Base-by-base conservation (phyloP, 2,888 invertebrate species). In the Monoplex corrugatus region DNA sequence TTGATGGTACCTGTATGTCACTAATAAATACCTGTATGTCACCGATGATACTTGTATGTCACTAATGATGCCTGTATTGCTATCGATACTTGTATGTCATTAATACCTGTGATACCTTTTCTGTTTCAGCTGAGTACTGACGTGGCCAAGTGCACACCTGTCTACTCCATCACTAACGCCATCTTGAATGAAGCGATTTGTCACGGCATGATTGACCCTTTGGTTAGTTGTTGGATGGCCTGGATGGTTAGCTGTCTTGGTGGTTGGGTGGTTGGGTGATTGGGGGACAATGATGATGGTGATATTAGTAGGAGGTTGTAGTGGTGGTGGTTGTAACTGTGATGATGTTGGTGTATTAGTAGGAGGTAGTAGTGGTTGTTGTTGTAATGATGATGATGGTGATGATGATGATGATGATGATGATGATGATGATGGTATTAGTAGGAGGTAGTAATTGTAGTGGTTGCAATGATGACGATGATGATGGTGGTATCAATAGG, bases 81-180 rank as follows among this genome's bases (percentile, higher is more conserved):
- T n/a, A n/a, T n/a, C n/a, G n/a, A n/a, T n/a, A n/a, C n/a, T n/a
- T n/a, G n/a, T n/a, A n/a, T n/a, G n/a, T n/a, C n/a, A n/a, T n/a
- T n/a, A n/a, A n/a, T n/a, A n/a, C n/a, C n/a, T n/a, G n/a, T n/a
- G n/a, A n/a, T n/a, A n/a, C n/a, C n/a, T n/a, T n/a, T n/a, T 86
- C 13, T 44, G 38, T 89, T 89, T 8, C 88, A 93, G 93, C 87
- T 93, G 43, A 38, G 87, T 40, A 87, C 90, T 50, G 90, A 92
- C 16, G 85, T 93, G 57, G 93, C 91, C 2, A 90, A 91, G 16
- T 93, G 93, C 89, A 89, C 91, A 8, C 94, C 94, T 0, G 78
- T 94, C 10, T 93, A 92, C 91, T 94, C 93, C 86, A 90, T 94
- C 32, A 94, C 91, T 78, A 89, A 93, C 85, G 92, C 93, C 57